These are phyloP conservation scores for Masticophis lateralis DNA, from an alignment of 2,797 vertebrate genomes.

Conservation along the genomic window DNA sequence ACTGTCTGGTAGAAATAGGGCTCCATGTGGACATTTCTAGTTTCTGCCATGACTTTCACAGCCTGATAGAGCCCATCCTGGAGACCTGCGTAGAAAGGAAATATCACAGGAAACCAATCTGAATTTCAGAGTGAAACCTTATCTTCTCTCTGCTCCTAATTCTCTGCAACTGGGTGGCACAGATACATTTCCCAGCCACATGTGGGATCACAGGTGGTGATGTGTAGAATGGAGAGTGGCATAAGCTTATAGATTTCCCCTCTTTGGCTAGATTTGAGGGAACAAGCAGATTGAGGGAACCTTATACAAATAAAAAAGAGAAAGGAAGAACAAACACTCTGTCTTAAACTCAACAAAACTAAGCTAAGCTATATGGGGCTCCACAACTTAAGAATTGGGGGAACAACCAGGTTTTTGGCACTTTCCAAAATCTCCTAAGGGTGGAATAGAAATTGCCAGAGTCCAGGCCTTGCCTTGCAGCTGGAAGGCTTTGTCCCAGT, in stretches of 20 bases:
- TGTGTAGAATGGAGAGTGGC: not conserved
- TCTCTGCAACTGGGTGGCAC: not conserved
- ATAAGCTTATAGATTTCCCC: not conserved
- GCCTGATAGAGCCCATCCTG: slow-evolving; percentile 32
- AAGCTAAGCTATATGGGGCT: not conserved
- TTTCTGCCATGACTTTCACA: not conserved
- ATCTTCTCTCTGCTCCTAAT: not conserved
- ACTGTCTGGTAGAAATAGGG: accelerated
- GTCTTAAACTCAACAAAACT: not conserved
- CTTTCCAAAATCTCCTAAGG: not conserved
- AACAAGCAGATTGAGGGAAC: not conserved
- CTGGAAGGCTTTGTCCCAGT: not conserved
- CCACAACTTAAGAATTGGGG: not conserved
- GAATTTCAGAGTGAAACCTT: not conserved
- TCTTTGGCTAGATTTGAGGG: not conserved
- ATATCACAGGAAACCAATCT: not conserved
- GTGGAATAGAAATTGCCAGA: not conserved
- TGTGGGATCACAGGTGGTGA: not conserved
- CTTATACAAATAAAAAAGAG: no score
- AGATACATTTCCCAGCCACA: not conserved
- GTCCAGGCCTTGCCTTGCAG: not conserved
- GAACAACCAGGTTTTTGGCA: not conserved
- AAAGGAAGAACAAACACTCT: not conserved
- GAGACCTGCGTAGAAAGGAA: slow-evolving; percentile 21
- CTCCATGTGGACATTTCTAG: slow-evolving; percentile 15